Evolutionary conservation across 2,797 vertebrate species (phyloP), one percentile per base, ranked within the genome.

Genomic region (Rhinoraja longicauda): DNA sequence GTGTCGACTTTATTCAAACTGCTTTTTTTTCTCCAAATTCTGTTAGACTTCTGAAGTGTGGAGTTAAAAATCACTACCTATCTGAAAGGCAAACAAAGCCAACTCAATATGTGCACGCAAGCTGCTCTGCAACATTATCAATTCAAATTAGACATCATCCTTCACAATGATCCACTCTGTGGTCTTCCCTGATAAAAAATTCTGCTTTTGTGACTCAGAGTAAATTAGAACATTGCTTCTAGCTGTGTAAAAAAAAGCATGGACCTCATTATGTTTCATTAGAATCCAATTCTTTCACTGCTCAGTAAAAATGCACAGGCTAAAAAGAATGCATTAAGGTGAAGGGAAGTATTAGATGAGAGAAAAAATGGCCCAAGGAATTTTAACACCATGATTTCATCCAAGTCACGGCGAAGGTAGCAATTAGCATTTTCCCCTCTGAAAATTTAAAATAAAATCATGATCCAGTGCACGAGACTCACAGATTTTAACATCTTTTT

Each of bases 131-230:
- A 53, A 90, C 5, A 92, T 92, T 92, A 92, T 92, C 90, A 92
- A 73, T 75, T 57, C 36, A 92, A 92, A 92, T 92, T 92, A 73
- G 67, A 92, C 24, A 92, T 24, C 72, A 75, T 57, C 70, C 90
- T 75, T 92, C 90, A 92, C 90, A 92, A 92, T 75, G 90, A 75
- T 92, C 90, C 70, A 92, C 39, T 92, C 45, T 75, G 90, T 92
- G 90, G 13, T n/a, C 70, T 92, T 92, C 39, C 90, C 90, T 92
- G 90, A 92, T 92, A 92, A 92, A 92, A 92, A 92, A 75, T 75
- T 75, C 70, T 75, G 90, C 90, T 75, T 92, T 92, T 92, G 70
- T 92, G 70, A 92, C 90, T 92, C 70, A 53, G 90, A 92, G 90
- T 92, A 73, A 75, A 92, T 92, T 92, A 75, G 72, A 92, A 75